These are phyloP conservation scores for Cossypha caffra DNA, from an alignment of 2,797 vertebrate species.

Conservation along the genomic window DNA sequence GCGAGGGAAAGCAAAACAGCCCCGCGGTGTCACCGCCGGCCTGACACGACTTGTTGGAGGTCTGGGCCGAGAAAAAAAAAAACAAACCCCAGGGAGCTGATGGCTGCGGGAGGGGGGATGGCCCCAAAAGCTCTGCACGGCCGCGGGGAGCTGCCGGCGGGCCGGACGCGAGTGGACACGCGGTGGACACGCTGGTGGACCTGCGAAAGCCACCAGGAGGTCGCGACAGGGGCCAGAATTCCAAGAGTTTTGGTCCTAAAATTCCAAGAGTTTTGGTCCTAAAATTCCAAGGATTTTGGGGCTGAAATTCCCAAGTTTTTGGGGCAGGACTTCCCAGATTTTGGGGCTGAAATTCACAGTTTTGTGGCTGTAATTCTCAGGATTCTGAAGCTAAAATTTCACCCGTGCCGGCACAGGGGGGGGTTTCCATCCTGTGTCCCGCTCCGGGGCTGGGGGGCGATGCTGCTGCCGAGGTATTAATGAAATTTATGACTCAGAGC, in stretches of 20 bases:
- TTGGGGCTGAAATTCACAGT: too few relatives aligned
- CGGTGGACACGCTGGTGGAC: accelerated
- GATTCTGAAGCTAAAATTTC: too few relatives aligned
- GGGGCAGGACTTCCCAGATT: too few relatives aligned
- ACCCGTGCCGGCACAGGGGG: accelerated
- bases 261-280: too few relatives aligned
- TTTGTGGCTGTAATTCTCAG: too few relatives aligned
- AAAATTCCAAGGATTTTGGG: too few relatives aligned
- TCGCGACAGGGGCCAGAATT: neutral
- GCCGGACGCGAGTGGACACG: neutral
- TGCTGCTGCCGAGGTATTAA: neutral
- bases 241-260: too few relatives aligned
- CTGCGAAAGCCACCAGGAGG: neutral
- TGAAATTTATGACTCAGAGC: constrained; percentile 52
- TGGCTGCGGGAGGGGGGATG: neutral
- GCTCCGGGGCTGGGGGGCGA: neutral
- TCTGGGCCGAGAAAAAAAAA: neutral
- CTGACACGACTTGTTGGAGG: constrained; percentile 5
- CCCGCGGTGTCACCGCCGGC: neutral
- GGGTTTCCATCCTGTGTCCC: accelerated
- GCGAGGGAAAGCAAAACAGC: constrained; percentile 60
- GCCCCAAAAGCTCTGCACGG: accelerated
- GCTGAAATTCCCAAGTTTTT: too few relatives aligned
- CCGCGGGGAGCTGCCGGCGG: neutral
- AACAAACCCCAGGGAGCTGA: neutral